phyloP scores from a whole-genome alignment of 1,140 invertebrate genomes.

The Hyphantria cunea region DNA sequence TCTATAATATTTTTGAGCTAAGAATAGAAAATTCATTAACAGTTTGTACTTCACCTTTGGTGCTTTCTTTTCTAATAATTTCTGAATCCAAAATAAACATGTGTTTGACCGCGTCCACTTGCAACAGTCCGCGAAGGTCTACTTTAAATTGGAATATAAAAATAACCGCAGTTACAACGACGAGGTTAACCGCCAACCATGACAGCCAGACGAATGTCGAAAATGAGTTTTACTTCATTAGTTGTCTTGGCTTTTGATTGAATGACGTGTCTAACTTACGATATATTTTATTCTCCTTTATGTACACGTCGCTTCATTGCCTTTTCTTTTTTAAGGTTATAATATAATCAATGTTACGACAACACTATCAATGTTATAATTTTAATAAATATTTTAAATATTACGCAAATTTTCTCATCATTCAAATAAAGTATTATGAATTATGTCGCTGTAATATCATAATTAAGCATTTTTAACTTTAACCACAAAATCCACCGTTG shows the following conservation, averaged over 20 bases:
- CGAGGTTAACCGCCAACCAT: slow-evolving; percentile 25
- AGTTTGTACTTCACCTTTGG: slow-evolving; percentile 9
- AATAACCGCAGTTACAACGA: slow-evolving; percentile 16
- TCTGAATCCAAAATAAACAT: slow-evolving; percentile 43
- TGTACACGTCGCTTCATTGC: neutral
- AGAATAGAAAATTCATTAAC: slow-evolving; percentile 1
- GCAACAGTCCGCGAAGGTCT: slow-evolving; percentile 31
- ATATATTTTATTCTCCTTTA: slow-evolving; percentile 1
- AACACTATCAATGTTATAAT: too few species aligned
- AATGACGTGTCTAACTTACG: slow-evolving; percentile 9
- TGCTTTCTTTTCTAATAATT: slow-evolving; percentile 16
- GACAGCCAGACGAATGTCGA: slow-evolving; percentile 15
- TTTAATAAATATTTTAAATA: too few species aligned
- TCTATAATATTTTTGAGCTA: neutral
- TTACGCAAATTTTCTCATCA: too few species aligned
- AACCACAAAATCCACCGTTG: slow-evolving; percentile 12
- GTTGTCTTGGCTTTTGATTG: slow-evolving; percentile 8
- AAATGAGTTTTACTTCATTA: slow-evolving; percentile 18
- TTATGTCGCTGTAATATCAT: too few species aligned
- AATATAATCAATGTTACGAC: too few species aligned
- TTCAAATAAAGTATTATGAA: too few species aligned
- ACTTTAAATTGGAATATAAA: slow-evolving; percentile 32
- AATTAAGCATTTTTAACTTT: neutral
- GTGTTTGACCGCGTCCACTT: slow-evolving; percentile 20
- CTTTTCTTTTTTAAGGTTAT: too few species aligned